A percentile compares a stretch with the other conserved stretches of the same genome.
Evolutionary conservation across 2,113 vertebrate species (phyloP).

Genomic region (Paedocypris sp.): DNA sequence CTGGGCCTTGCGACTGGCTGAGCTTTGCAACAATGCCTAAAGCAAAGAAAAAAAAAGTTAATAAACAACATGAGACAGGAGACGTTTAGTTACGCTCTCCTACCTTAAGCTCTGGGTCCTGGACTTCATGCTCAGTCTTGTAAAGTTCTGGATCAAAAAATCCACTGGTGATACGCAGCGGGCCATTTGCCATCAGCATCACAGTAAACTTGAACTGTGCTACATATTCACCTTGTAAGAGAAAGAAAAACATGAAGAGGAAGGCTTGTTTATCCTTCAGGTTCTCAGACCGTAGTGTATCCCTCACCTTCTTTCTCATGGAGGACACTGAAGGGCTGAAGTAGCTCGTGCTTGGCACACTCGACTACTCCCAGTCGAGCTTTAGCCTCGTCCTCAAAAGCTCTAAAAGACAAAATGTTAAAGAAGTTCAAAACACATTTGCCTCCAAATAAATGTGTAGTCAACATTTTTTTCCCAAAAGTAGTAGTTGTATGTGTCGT

Average conservation of each 20-base stretch:
- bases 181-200: conserved; percentile 93
- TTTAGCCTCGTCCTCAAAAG: conserved; percentile 92
- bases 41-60: not conserved
- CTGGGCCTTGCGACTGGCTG: conserved; percentile 91
- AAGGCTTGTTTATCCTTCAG: too few relatives aligned
- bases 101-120: conserved; percentile 90
- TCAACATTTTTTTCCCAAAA: too few relatives aligned
- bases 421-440: too few relatives aligned
- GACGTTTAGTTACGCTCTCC: not conserved
- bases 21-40: conserved; percentile 94
- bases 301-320: conserved; percentile 91
- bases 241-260: not conserved
- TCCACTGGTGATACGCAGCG: conserved; percentile 88
- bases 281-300: not conserved
- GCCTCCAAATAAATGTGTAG: too few relatives aligned
- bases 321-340: conserved; percentile 91
- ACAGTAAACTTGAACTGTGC: conserved; percentile 98
- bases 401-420: conserved; percentile 62
- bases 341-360: conserved; percentile 90
- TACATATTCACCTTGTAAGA: conserved; percentile 75
- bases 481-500: too few relatives aligned
- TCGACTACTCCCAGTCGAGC: conserved; percentile 91
- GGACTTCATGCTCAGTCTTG: conserved; percentile 86
- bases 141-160: conserved; percentile 85
- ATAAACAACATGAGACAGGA: too few relatives aligned